phyloP scores from a whole-genome alignment of 2,797 vertebrate genomes.

The Syngnathus acus region DNA sequence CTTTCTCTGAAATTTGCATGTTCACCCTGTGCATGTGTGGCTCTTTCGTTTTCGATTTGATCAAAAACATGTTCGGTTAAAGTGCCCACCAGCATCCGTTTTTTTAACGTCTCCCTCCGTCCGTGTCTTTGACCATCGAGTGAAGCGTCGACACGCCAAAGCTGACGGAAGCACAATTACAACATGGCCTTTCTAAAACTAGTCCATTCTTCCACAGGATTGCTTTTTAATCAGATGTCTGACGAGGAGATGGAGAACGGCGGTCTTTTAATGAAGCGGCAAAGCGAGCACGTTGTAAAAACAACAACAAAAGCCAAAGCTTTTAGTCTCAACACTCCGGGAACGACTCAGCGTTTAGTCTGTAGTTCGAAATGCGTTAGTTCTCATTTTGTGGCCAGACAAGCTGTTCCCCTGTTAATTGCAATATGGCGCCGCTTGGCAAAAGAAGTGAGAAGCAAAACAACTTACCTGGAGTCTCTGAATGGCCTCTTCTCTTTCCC shows the following conservation, averaged over 20 bases:
- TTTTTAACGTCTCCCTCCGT: no score
- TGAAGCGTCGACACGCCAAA: not conserved
- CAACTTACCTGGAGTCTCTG: slow-evolving; percentile 82
- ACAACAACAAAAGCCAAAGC: not conserved
- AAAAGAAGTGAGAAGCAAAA: not conserved
- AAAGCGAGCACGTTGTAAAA: not conserved
- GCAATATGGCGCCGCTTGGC: not conserved
- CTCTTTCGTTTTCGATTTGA: no score
- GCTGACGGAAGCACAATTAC: not conserved
- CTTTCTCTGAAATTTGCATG: no score
- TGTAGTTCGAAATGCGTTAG: not conserved
- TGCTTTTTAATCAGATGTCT: not conserved
- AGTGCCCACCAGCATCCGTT: no score
- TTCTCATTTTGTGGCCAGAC: not conserved
- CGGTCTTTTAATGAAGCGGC: not conserved
- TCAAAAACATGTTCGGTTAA: no score
- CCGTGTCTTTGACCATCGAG: not conserved
- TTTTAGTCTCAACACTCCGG: not conserved
- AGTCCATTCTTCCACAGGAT: not conserved
- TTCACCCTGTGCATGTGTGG: no score
- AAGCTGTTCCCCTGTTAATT: not conserved
- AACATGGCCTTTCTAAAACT: not conserved
- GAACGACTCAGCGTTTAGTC: not conserved
- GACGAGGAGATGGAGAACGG: not conserved
- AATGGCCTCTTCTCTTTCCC: slow-evolving; percentile 75